Evolutionary conservation across 2,113 vertebrate genomes (phyloP).

Genomic region (Gymnogyps californianus): DNA sequence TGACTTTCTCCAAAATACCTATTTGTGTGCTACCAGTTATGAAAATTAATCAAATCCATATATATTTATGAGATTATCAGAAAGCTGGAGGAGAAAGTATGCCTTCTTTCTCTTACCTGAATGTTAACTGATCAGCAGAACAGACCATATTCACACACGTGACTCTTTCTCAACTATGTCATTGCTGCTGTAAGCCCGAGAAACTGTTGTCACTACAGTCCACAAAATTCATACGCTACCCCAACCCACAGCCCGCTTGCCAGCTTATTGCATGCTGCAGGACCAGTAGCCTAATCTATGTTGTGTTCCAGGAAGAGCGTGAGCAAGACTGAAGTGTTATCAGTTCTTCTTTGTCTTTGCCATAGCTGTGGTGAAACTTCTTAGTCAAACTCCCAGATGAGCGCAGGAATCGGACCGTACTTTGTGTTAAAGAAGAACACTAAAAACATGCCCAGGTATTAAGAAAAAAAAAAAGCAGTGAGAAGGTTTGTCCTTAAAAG

Average conservation of each 20-base stretch:
- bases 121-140: not conserved
- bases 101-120: not conserved
- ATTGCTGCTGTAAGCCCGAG: not conserved
- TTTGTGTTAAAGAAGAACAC: not conserved
- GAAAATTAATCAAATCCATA: not conserved
- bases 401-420: not conserved
- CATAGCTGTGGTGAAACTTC: rapidly evolving
- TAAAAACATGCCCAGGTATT: not conserved
- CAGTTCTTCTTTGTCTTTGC: not conserved
- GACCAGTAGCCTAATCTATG: not conserved
- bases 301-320: not conserved
- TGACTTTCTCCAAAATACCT: not conserved
- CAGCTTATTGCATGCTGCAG: not conserved
- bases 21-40: not conserved
- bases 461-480: not conserved
- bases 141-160: not conserved
- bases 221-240: not conserved
- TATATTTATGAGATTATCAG: not conserved
- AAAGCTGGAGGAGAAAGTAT: not conserved
- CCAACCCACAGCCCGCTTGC: not conserved
- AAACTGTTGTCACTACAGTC: not conserved
- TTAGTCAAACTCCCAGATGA: not conserved
- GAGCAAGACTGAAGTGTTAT: not conserved
- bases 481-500: no score
- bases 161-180: not conserved